Conservation (phyloP, 1,140 invertebrate genomes). For the Tetramorium alpestre region DNA sequence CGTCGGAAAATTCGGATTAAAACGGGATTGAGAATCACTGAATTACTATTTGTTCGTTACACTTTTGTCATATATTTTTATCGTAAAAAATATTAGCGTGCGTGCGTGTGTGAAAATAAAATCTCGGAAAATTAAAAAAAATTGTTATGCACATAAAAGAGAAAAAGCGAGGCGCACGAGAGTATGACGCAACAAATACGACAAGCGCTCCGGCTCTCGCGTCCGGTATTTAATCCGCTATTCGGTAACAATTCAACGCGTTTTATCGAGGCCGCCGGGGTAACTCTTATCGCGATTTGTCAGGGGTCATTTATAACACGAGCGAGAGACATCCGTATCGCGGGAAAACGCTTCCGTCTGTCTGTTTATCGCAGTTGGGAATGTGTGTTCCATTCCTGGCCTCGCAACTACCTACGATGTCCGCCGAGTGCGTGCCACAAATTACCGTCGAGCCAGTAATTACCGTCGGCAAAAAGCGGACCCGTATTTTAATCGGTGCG, state of each 20-base stretch:
- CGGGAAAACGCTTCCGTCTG: constrained; percentile 42
- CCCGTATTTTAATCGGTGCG: constrained; percentile 51
- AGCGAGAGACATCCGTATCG: constrained; percentile 32
- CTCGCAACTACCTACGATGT: constrained; percentile 13
- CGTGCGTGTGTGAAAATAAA: constrained; percentile 3
- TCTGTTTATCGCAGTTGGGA: constrained; percentile 37
- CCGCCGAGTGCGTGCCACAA: constrained; percentile 53
- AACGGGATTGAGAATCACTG: background rate
- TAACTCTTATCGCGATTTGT: constrained; percentile 59
- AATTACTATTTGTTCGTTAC: background rate
- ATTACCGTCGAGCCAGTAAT: constrained; percentile 49
- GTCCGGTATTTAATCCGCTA: constrained; percentile 44
- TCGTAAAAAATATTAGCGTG: background rate
- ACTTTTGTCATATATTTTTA: constrained; percentile 12
- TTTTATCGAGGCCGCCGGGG: constrained; percentile 38
- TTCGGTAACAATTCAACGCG: constrained; percentile 51
- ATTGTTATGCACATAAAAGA: background rate
- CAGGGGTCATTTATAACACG: constrained; percentile 42
- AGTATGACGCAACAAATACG: constrained; percentile 1
- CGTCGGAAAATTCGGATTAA: background rate
- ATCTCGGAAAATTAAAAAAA: constrained; percentile 37
- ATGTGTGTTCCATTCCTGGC: constrained; percentile 29
- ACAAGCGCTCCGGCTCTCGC: background rate
- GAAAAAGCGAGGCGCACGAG: background rate
- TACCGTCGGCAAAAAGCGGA: constrained; percentile 43